phyloP scores from a whole-genome alignment of 92 coral and sea anemone genomes.

The Porites evermanni region DNA sequence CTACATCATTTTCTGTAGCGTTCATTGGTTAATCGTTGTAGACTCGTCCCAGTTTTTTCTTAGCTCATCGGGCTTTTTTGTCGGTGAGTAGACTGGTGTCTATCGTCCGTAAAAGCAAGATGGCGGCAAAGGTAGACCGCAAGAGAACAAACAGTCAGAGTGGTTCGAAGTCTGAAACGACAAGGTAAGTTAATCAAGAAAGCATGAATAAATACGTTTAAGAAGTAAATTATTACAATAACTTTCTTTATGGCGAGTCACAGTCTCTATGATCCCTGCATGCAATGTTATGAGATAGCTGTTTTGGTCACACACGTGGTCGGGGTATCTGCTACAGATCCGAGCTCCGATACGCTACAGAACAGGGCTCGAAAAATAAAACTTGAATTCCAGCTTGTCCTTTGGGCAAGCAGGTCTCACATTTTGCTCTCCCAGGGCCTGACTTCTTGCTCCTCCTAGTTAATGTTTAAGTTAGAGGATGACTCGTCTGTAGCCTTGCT shows the following conservation, averaged over 20 bases:
- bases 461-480: no score
- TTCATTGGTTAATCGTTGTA: constrained; percentile 12
- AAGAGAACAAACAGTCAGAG: constrained; percentile 14
- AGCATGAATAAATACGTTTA: not conserved
- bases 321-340: not conserved
- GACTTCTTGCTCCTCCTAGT: not conserved
- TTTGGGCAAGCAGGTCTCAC: no score
- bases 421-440: not conserved
- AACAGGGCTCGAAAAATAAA: no score
- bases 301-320: constrained; percentile 41
- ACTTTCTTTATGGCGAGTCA: not conserved
- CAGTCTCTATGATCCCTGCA: no score
- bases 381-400: not conserved
- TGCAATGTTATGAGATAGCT: not conserved
- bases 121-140: constrained; percentile 57
- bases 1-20: constrained; percentile 15
- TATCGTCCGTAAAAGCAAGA: constrained; percentile 30
- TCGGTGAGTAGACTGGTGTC: constrained; percentile 21
- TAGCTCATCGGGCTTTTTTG: not conserved
- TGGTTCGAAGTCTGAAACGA: not conserved
- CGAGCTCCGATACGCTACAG: not conserved
- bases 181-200: constrained; percentile 30
- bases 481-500: no score
- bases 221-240: not conserved
- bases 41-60: not conserved